phyloP scores from a whole-genome alignment of 92 coral and sea anemone genomes.

The Bergia puertoricense region DNA sequence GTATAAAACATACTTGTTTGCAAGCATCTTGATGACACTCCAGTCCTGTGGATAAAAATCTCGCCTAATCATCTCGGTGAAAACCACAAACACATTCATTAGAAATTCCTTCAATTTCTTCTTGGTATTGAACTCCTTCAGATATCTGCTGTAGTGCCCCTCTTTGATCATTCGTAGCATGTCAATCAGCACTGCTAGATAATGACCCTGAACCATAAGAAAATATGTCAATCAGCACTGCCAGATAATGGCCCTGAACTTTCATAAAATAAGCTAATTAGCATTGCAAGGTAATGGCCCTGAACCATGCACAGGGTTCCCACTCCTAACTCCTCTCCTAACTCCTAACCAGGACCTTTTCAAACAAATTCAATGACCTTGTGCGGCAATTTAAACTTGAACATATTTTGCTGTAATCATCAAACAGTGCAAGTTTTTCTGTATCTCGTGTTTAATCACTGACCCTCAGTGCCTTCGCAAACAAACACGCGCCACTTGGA shows the following conservation, averaged over 20 bases:
- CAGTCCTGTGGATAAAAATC: conserved; percentile 90
- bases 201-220: conserved; percentile 68
- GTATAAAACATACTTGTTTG: conserved; percentile 74
- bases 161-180: conserved; percentile 90
- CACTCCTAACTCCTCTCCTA: too few relatives aligned
- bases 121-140: conserved; percentile 69
- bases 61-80: conserved; percentile 88
- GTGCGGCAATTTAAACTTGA: too few relatives aligned
- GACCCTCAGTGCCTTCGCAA: too few relatives aligned
- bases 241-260: conserved; percentile 79
- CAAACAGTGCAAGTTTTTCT: too few relatives aligned
- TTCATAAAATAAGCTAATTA: conserved; percentile 25
- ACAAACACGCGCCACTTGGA: too few relatives aligned
- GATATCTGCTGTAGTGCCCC: conserved; percentile 81
- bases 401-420: too few relatives aligned
- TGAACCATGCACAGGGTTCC: conserved; percentile 6
- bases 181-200: conserved; percentile 79
- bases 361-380: too few relatives aligned
- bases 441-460: too few relatives aligned
- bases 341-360: too few relatives aligned
- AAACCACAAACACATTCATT: conserved; percentile 91
- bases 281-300: conserved; percentile 90
- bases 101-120: conserved; percentile 87
- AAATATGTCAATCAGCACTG: conserved; percentile 58
- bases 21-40: conserved; percentile 89